phyloP scores from a whole-genome alignment of 2,888 invertebrate genomes.

The Papilio elwesi region DNA sequence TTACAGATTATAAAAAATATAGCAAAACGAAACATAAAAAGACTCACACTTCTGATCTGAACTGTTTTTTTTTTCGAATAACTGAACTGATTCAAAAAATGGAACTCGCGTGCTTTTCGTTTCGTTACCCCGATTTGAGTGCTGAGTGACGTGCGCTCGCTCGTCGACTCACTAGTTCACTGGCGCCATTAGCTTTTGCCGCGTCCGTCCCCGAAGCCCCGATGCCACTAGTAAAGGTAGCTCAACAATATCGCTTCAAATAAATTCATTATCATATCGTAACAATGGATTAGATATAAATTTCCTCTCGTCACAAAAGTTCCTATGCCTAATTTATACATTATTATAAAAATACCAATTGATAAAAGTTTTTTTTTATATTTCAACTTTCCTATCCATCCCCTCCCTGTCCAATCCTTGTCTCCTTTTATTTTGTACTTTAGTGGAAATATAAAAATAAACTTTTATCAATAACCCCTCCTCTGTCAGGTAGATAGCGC shows the following conservation, averaged over 20 bases:
- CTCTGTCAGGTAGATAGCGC: no score
- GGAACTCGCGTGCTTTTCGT: conserved; percentile 20
- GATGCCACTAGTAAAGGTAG: conserved; percentile 1
- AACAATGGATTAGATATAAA: no score
- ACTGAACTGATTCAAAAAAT: conserved; percentile 9
- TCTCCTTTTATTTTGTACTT: no score
- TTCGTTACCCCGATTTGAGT: neutral
- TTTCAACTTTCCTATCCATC: no score
- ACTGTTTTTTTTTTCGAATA: neutral
- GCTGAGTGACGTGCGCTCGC: conserved; percentile 42
- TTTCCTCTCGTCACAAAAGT: no score
- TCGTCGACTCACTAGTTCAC: conserved; percentile 40
- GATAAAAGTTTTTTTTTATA: no score
- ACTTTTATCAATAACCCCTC: no score
- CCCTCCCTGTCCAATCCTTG: no score
- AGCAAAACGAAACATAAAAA: conserved; percentile 23
- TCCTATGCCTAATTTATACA: no score
- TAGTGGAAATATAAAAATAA: no score
- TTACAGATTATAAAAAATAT: conserved; percentile 3
- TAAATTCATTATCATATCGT: no score
- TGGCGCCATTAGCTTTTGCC: conserved; percentile 40
- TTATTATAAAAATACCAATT: no score
- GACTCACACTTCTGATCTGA: conserved; percentile 30
- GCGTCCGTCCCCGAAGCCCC: neutral
- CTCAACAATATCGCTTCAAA: neutral